Conservation (phyloP, 1,140 invertebrate genomes). For the Papilio xuthus region DNA sequence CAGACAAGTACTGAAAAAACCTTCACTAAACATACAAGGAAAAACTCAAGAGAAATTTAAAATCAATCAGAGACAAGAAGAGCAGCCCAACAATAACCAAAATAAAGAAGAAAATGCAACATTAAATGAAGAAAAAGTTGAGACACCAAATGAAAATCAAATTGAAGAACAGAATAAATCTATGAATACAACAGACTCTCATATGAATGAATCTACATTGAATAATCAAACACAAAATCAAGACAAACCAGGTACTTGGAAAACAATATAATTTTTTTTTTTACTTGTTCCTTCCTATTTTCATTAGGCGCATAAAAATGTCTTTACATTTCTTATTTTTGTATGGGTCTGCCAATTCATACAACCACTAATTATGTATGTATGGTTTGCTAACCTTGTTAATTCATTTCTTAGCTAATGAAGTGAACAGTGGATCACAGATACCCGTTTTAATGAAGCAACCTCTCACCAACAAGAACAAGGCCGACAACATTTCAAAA, state of each 20-base stretch:
- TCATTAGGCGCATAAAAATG: too few species aligned
- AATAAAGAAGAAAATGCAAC: not conserved
- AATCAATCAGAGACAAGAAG: not conserved
- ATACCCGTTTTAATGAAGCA: not conserved
- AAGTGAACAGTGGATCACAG: not conserved
- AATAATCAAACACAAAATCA: not conserved
- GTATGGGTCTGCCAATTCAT: too few species aligned
- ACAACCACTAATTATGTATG: too few species aligned
- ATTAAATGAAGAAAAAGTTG: not conserved
- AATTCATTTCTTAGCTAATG: not conserved
- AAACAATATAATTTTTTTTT: too few species aligned
- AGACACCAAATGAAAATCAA: not conserved
- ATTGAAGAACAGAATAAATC: not conserved
- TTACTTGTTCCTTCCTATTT: too few species aligned
- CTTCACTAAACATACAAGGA: not conserved
- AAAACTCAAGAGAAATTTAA: conserved; percentile 7
- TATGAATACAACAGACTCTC: not conserved
- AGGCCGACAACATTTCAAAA: too few species aligned
- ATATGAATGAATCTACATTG: not conserved
- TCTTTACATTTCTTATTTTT: too few species aligned
- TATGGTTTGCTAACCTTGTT: not conserved
- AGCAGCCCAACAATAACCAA: not conserved
- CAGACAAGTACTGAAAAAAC: not conserved
- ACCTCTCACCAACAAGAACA: not conserved
- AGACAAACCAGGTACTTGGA: not conserved